Conservation (phyloP, 2,797 vertebrate species). For the Aeoliscus strigatus region DNA sequence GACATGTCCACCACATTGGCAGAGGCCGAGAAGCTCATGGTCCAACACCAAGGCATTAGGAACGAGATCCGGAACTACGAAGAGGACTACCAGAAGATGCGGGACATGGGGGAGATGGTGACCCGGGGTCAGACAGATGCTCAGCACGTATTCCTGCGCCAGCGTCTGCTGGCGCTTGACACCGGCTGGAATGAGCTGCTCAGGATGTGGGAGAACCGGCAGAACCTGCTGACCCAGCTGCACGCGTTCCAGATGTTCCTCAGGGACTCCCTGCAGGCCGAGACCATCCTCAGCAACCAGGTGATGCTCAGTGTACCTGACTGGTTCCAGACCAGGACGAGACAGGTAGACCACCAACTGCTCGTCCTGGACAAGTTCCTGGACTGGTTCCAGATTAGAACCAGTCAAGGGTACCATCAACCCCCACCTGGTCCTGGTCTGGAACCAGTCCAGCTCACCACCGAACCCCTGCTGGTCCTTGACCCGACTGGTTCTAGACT, state of each 20-base stretch:
- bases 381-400: too few relatives aligned
- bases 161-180: slow-evolving; percentile 88
- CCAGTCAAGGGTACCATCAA: too few relatives aligned
- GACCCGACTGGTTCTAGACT: too few relatives aligned
- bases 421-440: too few relatives aligned
- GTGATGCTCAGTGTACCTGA: slow-evolving; percentile 64
- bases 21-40: slow-evolving; percentile 84
- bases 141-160: slow-evolving; percentile 86
- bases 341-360: slow-evolving; percentile 1
- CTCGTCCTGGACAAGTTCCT: slow-evolving; percentile 1
- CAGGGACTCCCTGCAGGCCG: slow-evolving; percentile 88
- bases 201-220: slow-evolving; percentile 92
- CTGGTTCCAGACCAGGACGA: background rate
- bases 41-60: slow-evolving; percentile 85
- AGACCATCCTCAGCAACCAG: slow-evolving; percentile 92
- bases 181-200: slow-evolving; percentile 91
- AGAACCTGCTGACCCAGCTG: slow-evolving; percentile 83
- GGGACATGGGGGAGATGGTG: slow-evolving; percentile 85
- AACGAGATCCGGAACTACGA: slow-evolving; percentile 90
- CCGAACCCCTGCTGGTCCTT: too few relatives aligned
- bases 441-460: too few relatives aligned
- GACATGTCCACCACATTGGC: slow-evolving; percentile 85
- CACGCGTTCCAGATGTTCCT: slow-evolving; percentile 90
- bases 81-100: slow-evolving; percentile 85
- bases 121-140: slow-evolving; percentile 87